Conservation (phyloP, 2,888 invertebrate genomes). For the Aromia moschata region DNA sequence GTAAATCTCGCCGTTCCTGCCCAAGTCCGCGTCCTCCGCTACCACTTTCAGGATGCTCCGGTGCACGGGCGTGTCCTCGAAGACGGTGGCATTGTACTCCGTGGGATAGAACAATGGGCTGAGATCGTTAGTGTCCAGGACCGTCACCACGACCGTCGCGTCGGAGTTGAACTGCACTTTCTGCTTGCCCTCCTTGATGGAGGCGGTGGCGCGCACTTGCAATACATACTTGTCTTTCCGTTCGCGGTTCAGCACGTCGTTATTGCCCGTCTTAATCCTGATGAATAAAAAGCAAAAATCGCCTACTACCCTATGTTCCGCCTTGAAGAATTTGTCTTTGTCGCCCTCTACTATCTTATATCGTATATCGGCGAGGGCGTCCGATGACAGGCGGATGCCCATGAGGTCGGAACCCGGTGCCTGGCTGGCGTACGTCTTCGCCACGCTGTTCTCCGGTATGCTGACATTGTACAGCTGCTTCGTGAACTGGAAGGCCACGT, state of each 20-base stretch:
- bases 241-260: constrained; percentile 92
- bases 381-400: constrained; percentile 73
- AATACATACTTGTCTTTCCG: constrained; percentile 84
- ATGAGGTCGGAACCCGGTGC: constrained; percentile 78
- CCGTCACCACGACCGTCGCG: constrained; percentile 75
- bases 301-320: constrained; percentile 87
- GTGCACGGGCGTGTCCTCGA: constrained; percentile 89
- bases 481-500: constrained; percentile 74
- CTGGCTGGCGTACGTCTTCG: constrained; percentile 84
- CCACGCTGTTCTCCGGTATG: constrained; percentile 91
- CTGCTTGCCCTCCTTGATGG: constrained; percentile 68
- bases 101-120: constrained; percentile 93
- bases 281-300: constrained; percentile 94
- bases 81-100: constrained; percentile 85
- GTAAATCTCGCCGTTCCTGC: constrained; percentile 96
- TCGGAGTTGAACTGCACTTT: constrained; percentile 75
- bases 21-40: constrained; percentile 96
- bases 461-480: constrained; percentile 83
- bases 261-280: constrained; percentile 86
- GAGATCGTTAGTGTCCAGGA: constrained; percentile 89
- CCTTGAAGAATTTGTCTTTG: constrained; percentile 90
- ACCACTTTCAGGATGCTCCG: constrained; percentile 80
- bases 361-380: constrained; percentile 69
- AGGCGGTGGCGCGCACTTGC: constrained; percentile 77
- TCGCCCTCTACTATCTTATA: constrained; percentile 91